phyloP scores from a whole-genome alignment of 2,888 invertebrate genomes.

The Chloroclystis v-ata region DNA sequence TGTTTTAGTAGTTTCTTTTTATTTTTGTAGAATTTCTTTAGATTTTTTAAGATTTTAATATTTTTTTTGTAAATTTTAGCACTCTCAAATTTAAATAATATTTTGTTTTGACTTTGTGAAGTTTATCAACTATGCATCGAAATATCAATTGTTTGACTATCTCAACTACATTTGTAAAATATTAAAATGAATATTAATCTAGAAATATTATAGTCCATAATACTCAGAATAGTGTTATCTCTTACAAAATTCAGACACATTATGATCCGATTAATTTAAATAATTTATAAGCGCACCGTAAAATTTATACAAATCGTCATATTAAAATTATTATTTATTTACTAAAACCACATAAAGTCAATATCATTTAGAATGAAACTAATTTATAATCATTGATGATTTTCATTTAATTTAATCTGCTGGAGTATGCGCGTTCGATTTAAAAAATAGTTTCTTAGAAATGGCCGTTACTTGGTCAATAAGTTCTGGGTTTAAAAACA shows the following conservation, averaged over 20 bases:
- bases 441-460: too few species aligned
- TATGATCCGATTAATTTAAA: constrained; percentile 19
- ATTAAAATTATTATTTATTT: constrained; percentile 35
- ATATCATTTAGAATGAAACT: constrained; percentile 48
- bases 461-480: too few species aligned
- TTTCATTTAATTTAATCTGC: constrained; percentile 51
- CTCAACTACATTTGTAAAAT: too few species aligned
- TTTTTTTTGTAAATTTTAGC: background rate
- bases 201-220: too few species aligned
- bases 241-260: constrained; percentile 13
- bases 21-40: constrained; percentile 10
- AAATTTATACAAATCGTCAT: constrained; percentile 25
- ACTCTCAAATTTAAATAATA: too few species aligned
- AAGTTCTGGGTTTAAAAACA: too few species aligned
- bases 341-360: constrained; percentile 33
- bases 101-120: too few species aligned
- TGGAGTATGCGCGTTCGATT: constrained; percentile 29
- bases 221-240: too few species aligned
- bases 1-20: constrained; percentile 25
- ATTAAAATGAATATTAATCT: too few species aligned
- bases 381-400: constrained; percentile 57
- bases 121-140: too few species aligned
- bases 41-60: constrained; percentile 15
- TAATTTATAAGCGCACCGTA: constrained; percentile 15
- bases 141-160: too few species aligned